These are phyloP conservation scores for Lacerta viridis DNA, from an alignment of 2,797 vertebrate species.

Conservation along the genomic window DNA sequence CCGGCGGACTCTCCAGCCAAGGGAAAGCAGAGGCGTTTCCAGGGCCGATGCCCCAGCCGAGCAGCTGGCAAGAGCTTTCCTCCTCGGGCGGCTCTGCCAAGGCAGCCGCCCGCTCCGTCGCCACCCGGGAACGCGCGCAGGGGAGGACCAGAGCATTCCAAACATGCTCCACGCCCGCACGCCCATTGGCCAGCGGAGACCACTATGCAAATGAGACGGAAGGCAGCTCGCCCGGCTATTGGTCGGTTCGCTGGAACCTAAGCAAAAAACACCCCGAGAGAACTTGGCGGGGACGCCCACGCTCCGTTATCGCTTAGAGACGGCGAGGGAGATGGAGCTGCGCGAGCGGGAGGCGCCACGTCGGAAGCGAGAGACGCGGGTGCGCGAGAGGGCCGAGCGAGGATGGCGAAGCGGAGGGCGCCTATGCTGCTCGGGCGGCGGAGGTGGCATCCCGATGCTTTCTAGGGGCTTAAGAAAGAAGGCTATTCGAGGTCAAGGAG, in stretches of 20 bases:
- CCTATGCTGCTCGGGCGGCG: neutral
- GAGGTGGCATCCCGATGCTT: no score
- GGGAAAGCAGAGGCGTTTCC: neutral
- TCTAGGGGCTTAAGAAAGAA: neutral
- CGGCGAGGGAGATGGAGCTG: neutral
- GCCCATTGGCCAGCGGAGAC: slow-evolving; percentile 54
- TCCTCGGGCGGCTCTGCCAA: neutral
- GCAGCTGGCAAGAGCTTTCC: slow-evolving; percentile 26
- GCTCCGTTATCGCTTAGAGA: slow-evolving; percentile 66
- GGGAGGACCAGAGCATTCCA: slow-evolving; percentile 47
- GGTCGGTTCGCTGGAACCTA: slow-evolving; percentile 46
- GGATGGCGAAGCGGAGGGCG: neutral
- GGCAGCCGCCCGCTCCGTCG: neutral
- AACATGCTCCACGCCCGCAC: neutral
- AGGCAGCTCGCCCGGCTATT: slow-evolving; percentile 58
- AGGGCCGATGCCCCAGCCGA: slow-evolving; percentile 42
- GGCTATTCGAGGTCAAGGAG: neutral
- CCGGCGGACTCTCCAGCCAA: neutral
- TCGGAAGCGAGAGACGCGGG: neutral
- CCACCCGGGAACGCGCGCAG: slow-evolving; percentile 24
- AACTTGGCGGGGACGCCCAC: slow-evolving; percentile 57
- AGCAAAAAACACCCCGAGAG: slow-evolving; percentile 64
- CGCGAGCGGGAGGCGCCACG: neutral
- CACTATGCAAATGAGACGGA: slow-evolving; percentile 43
- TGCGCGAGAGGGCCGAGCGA: neutral